Conservation (phyloP, 2,797 vertebrate species). For the Myripristis murdjan region DNA sequence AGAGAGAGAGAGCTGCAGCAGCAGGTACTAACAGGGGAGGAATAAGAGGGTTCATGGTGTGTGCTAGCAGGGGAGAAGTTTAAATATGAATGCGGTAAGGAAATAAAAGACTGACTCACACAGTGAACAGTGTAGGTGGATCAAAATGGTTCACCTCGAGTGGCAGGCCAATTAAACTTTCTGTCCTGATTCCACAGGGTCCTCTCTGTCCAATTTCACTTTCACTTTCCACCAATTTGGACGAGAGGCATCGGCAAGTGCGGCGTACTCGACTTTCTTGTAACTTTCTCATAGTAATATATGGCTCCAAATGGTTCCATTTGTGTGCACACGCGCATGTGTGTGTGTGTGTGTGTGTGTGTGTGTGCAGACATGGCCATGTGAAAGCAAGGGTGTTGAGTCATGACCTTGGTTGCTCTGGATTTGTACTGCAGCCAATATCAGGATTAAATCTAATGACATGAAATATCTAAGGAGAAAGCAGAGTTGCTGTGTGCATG, state of each 20-base stretch:
- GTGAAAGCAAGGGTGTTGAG: neutral
- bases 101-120: constrained; percentile 27
- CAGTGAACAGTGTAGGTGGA: constrained; percentile 22
- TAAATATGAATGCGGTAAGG: constrained; percentile 22
- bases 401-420: neutral
- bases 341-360: neutral
- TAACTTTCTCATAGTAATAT: constrained; percentile 9
- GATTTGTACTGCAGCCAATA: neutral
- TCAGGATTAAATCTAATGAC: constrained; percentile 5
- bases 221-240: constrained; percentile 28
- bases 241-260: neutral
- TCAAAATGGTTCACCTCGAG: constrained; percentile 33
- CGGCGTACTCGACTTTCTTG: constrained; percentile 10
- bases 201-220: constrained; percentile 22
- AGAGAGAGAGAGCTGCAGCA: neutral
- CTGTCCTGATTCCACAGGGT: constrained; percentile 19
- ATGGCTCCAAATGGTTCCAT: too few relatives aligned
- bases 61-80: neutral
- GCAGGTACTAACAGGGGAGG: constrained; percentile 2
- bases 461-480: neutral
- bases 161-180: constrained; percentile 41
- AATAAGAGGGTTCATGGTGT: constrained; percentile 14
- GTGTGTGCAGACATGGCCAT: neutral
- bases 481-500: neutral
- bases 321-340: too few relatives aligned